Conservation (phyloP, 2,888 invertebrate species). For the Ypsolopha sequella region DNA sequence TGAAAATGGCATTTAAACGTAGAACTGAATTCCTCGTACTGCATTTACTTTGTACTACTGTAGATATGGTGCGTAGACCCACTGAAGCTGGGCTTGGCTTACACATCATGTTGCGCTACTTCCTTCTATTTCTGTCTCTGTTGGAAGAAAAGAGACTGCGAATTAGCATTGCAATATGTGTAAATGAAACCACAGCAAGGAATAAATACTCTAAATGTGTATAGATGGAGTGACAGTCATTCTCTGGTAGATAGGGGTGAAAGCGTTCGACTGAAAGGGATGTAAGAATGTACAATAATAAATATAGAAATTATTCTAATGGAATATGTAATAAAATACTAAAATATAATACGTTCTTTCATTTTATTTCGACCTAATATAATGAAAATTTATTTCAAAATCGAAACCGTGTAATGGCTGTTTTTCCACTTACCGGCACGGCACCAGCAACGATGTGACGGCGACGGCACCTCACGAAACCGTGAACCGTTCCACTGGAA, state of each 20-base stretch:
- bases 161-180: not conserved
- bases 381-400: too few relatives aligned
- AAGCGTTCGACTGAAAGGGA: slow-evolving; percentile 15
- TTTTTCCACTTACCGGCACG: too few relatives aligned
- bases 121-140: too few relatives aligned
- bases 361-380: not conserved
- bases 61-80: slow-evolving; percentile 52
- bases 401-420: too few relatives aligned
- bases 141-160: not conserved
- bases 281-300: slow-evolving; percentile 57
- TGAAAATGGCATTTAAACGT: slow-evolving; percentile 38
- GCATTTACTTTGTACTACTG: slow-evolving; percentile 55
- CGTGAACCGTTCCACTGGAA: too few relatives aligned
- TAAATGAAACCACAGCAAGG: not conserved
- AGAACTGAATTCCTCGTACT: slow-evolving; percentile 47
- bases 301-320: slow-evolving; percentile 67
- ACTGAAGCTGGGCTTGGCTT: slow-evolving; percentile 11
- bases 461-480: too few relatives aligned
- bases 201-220: slow-evolving; percentile 20
- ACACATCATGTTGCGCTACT: too few relatives aligned
- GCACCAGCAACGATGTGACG: too few relatives aligned
- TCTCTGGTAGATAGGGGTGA: slow-evolving; percentile 11
- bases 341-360: slow-evolving; percentile 26
- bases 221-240: slow-evolving; percentile 20
- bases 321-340: slow-evolving; percentile 69